Evolutionary conservation across 2,888 invertebrate species (phyloP).

Genomic region (Ecliptopera silaceata): DNA sequence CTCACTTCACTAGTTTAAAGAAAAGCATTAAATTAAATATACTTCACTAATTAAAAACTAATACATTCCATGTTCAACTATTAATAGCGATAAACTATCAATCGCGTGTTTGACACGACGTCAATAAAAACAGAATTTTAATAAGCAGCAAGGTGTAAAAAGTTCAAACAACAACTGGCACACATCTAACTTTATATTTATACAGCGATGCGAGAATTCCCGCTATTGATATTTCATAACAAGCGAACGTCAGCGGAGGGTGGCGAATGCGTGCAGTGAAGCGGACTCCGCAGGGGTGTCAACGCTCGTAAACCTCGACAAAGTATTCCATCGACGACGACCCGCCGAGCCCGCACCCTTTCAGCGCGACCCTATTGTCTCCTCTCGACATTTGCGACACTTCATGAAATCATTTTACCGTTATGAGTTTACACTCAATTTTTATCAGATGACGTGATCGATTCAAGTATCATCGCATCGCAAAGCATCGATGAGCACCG

Average conservation of each 20-base stretch:
- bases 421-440: conserved; percentile 63
- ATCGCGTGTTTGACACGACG: conserved; percentile 22
- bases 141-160: conserved; percentile 28
- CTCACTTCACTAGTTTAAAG: neutral
- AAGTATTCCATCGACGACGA: conserved; percentile 76
- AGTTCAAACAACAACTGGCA: conserved; percentile 23
- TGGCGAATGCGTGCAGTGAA: conserved; percentile 52
- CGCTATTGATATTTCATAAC: conserved; percentile 71
- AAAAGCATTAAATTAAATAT: conserved; percentile 15
- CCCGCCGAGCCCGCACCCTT: conserved; percentile 53
- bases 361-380: conserved; percentile 70
- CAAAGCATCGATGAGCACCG: conserved; percentile 13
- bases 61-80: conserved; percentile 19
- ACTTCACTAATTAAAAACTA: conserved; percentile 12
- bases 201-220: conserved; percentile 43
- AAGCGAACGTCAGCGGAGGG: conserved; percentile 58
- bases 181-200: conserved; percentile 31
- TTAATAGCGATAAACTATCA: conserved; percentile 16
- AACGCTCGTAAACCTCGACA: conserved; percentile 72
- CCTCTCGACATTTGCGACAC: conserved; percentile 68
- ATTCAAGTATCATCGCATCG: conserved; percentile 22
- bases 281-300: conserved; percentile 60
- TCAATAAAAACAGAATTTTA: conserved; percentile 25
- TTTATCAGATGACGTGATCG: conserved; percentile 38
- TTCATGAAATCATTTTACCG: conserved; percentile 71